phyloP scores from a whole-genome alignment of 2,888 invertebrate species.

The Drosophila subsilvestris region DNA sequence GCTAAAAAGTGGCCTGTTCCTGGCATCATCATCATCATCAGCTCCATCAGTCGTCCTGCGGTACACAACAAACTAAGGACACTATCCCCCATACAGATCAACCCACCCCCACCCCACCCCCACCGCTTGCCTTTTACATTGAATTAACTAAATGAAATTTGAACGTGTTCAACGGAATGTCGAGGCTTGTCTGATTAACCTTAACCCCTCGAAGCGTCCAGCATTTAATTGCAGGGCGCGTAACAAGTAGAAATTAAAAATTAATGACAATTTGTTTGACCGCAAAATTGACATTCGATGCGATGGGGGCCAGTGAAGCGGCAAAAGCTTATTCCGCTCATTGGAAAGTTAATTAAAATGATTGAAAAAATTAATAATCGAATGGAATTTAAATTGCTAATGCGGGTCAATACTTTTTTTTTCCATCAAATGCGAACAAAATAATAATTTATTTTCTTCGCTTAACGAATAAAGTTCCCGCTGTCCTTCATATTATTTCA shows the following conservation, averaged over 20 bases:
- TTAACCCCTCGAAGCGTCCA: constrained; percentile 19
- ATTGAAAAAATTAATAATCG: background rate
- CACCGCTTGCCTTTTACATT: constrained; percentile 18
- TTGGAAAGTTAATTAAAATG: constrained; percentile 5
- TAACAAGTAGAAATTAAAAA: constrained; percentile 48
- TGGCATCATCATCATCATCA: constrained; percentile 37
- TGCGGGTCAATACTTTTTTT: background rate
- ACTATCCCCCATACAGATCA: constrained; percentile 2
- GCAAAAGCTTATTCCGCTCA: constrained; percentile 32
- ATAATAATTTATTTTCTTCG: too few relatives aligned
- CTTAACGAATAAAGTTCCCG: too few relatives aligned
- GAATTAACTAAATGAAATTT: constrained; percentile 76
- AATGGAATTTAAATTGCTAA: background rate
- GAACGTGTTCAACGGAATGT: constrained; percentile 57
- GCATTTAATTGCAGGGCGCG: constrained; percentile 63
- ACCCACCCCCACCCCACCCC: constrained; percentile 21
- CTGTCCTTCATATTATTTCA: background rate
- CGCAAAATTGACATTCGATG: constrained; percentile 45
- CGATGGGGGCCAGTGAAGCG: constrained; percentile 6
- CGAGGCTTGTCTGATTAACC: constrained; percentile 56
- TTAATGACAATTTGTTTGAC: constrained; percentile 49
- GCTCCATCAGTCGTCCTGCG: too few relatives aligned
- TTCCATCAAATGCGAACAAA: too few relatives aligned
- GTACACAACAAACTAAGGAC: background rate
- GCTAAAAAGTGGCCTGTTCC: constrained; percentile 44